Evolutionary conservation across 2,888 invertebrate species (phyloP), one percentile per base, ranked within the genome.

Genomic region (Cantharis lateralis): DNA sequence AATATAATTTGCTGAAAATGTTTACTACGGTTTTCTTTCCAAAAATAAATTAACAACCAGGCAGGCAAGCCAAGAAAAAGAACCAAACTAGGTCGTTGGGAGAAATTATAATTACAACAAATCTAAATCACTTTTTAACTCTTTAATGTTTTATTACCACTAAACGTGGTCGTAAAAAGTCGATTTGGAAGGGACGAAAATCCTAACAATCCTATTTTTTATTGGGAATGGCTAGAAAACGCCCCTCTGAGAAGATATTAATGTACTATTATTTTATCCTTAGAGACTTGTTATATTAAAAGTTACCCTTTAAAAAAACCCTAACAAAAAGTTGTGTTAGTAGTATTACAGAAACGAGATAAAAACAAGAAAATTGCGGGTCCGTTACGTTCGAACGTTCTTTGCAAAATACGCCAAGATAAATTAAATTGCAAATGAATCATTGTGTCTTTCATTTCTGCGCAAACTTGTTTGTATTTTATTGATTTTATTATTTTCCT

Each of bases 71-170:
- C 32, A 32, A 32, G 32, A 32, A 32, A 32, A 32, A 64, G 20
- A 20, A 64, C 20, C 7, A 20, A 64, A 64, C 18, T 64, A 64
- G 16, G 16, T 20, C 64, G 15, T 18, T 64, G 24, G 10, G 64
- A 64, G 64, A 64, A 32, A 20, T 64, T 64, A 64, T 70, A 70
- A 70, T 72, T 71, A 72, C 26, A 69, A 68, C 68, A 62, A 68
- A 62, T 62, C 71, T 48, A 48, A 68, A 69, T 62, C 61, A 63
- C 76, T 76, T 72, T 72, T 68, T 64, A 71, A 70, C 32, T 48
- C 76, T 76, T 76, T 72, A 76, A 76, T 76, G 71, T 76, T 76
- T 76, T 76, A 76, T 76, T 72, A 72, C 69, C 32, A 62, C 72
- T 76, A 70, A 71, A 76, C 76, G 71, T 76, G 63, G 63, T 68